Evolutionary conservation across 2,888 invertebrate species (phyloP), one percentile per base, ranked within the genome.

Genomic region (Phasia obesa): DNA sequence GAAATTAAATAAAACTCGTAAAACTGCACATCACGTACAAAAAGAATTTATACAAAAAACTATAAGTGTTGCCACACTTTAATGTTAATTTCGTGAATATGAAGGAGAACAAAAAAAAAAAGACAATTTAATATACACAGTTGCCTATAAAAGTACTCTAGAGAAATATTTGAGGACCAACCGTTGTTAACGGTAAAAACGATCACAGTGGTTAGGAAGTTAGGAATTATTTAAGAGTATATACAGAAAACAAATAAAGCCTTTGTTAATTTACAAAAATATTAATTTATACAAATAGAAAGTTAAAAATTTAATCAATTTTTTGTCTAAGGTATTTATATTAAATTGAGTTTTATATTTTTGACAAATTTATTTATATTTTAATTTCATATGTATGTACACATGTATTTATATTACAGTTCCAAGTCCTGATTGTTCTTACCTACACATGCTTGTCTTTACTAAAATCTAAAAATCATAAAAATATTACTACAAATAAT

Each of bases 1-100:
- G 62, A 83, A 74, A 81, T 79, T 60, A 76, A 81, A 85, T 78
- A 78, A 82, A 78, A 74, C 78, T 64, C 69, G 62, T 82, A 74
- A 79, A 82, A 81, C 76, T 81, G 81, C 76, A 81, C 76, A 81
- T 81, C 76, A 81, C 60, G 76, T 81, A 81, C 81, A 76, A 76
- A 81, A 81, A 81, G 75, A 81, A 81, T 81, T 81, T 81, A 70
- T 65, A 76, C 70, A 76, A 76, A 81, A 76, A 76, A 65, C 71
- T 74, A 15, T 31, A 25, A 2, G 60, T 7, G 73, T 0, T 80
- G 67, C 79, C 79, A 60, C 13, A 42, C 47, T 11, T 2, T 6
- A 21, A 19, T 38, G 3, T 4, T 3, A 13, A n/a, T n/a, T n/a
- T 31, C 35, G 25, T 7, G 35, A 49, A 17, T 17, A 25, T 9